Base-by-base conservation (phyloP, 2,113 vertebrate species). In the Albula goreensis region DNA sequence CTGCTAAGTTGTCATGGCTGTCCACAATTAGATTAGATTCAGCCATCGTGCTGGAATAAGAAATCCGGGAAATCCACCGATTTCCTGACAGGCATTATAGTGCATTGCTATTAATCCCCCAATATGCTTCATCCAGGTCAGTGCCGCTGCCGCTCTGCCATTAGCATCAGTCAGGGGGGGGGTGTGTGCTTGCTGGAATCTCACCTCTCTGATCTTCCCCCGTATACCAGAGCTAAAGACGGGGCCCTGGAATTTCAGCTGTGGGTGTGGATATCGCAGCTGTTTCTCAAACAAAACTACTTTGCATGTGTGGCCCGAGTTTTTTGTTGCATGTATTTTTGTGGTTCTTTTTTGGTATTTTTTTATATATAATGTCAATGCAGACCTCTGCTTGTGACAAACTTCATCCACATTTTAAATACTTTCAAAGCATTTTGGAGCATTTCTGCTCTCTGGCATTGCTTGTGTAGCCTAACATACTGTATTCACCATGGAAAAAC, bases 181-280 rank as follows among this genome's bases (percentile, higher is more conserved):
- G 2, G 8, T 25, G n/a, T 74, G n/a, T 74, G n/a, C 22, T 9
- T 31, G 70, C 70, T 74, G 70, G n/a, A 74, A 74, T 5, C 70
- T 31, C 10, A 31, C 70, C 70, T 25, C 70, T 19, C 60, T 41
- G 31, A 41, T 56, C 53, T 56, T 56, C 53, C 12, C 53, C 53
- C 53, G 12, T 12, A 9, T 56, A 56, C 53, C 7, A 56, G 53
- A 56, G 53, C 53, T 74, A 74, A 74, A 74, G 70, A 5, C 10
- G n/a, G n/a, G 70, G 22, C n/a, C 1, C n/a, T 31, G n/a, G 70
- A 74, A 74, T 74, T n/a, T 74, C n/a, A 31, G 70, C 2, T n/a
- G 0, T 50, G 57, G 57, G 48, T 83, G 82, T 83, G 82, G 63
- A 83, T 83, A 50, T 70, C 31, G 50, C 82, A 50, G 57, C 63